phyloP scores from a whole-genome alignment of 2,888 invertebrate species.

The Argyresthia albistria region DNA sequence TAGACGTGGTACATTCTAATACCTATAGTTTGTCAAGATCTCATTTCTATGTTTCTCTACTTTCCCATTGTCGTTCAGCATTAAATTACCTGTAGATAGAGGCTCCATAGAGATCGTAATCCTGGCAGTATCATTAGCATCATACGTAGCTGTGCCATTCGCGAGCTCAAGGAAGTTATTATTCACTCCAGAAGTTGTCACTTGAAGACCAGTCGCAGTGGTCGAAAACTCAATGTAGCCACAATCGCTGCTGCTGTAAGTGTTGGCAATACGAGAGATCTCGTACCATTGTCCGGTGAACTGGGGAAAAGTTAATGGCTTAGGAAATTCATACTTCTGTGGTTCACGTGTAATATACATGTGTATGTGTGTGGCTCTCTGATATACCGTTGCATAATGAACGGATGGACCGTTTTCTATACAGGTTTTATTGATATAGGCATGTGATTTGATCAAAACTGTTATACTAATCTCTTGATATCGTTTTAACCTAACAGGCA shows the following conservation, averaged over 20 bases:
- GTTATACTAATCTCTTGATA: too few relatives aligned
- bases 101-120: slow-evolving; percentile 21
- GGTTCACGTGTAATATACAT: too few relatives aligned
- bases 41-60: too few relatives aligned
- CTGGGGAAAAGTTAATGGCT: slow-evolving; percentile 20
- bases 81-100: slow-evolving; percentile 25
- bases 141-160: slow-evolving; percentile 19
- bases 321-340: neutral
- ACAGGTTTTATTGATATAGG: too few relatives aligned
- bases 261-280: slow-evolving; percentile 22
- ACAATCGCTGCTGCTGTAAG: slow-evolving; percentile 30
- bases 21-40: too few relatives aligned
- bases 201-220: slow-evolving; percentile 9
- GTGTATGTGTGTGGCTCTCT: too few relatives aligned
- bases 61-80: too few relatives aligned
- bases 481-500: too few relatives aligned
- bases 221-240: slow-evolving; percentile 21
- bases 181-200: slow-evolving; percentile 22
- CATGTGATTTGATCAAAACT: too few relatives aligned
- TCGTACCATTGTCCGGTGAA: slow-evolving; percentile 45
- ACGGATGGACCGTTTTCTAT: too few relatives aligned
- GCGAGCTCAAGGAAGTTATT: slow-evolving; percentile 32
- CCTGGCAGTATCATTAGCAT: slow-evolving; percentile 20
- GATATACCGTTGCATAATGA: too few relatives aligned
- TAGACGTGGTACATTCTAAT: too few relatives aligned